These are phyloP conservation scores for Thera obeliscata DNA, from an alignment of 2,888 invertebrate species.

Conservation along the genomic window DNA sequence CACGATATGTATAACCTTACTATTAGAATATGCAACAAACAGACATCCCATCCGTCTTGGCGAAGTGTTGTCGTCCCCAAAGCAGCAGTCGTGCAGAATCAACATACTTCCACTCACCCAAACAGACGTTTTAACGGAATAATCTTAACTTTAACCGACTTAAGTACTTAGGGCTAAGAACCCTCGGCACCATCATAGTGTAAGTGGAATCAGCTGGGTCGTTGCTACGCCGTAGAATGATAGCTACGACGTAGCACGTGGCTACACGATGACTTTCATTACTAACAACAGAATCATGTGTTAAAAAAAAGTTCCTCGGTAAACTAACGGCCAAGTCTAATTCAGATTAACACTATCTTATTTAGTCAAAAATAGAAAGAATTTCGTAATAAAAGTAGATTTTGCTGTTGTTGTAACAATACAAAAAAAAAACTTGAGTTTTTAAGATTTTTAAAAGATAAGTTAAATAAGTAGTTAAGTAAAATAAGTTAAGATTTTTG, in stretches of 20 bases:
- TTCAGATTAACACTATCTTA: too few relatives aligned
- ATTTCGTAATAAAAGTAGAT: too few relatives aligned
- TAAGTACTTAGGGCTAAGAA: conserved; percentile 42
- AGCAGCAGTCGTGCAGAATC: conserved; percentile 33
- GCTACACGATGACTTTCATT: background rate
- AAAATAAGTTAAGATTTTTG: too few relatives aligned
- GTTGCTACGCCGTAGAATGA: conserved; percentile 1
- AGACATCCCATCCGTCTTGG: conserved; percentile 16
- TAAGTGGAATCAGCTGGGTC: background rate
- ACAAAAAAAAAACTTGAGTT: too few relatives aligned
- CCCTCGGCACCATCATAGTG: conserved; percentile 33
- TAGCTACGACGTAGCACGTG: background rate
- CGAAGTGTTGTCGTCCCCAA: conserved; percentile 23
- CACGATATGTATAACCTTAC: conserved; percentile 3
- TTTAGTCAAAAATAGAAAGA: too few relatives aligned
- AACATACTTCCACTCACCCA: conserved; percentile 35
- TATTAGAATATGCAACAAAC: conserved; percentile 25
- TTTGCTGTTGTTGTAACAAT: too few relatives aligned
- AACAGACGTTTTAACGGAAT: conserved; percentile 43
- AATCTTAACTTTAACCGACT: conserved; percentile 47
- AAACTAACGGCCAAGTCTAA: too few relatives aligned
- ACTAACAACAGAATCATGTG: too few relatives aligned
- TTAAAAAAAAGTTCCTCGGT: too few relatives aligned
- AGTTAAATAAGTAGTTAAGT: too few relatives aligned
- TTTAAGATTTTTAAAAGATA: too few relatives aligned